phyloP scores from a whole-genome alignment of 2,113 vertebrate species.

The Carettochelys insculpta region DNA sequence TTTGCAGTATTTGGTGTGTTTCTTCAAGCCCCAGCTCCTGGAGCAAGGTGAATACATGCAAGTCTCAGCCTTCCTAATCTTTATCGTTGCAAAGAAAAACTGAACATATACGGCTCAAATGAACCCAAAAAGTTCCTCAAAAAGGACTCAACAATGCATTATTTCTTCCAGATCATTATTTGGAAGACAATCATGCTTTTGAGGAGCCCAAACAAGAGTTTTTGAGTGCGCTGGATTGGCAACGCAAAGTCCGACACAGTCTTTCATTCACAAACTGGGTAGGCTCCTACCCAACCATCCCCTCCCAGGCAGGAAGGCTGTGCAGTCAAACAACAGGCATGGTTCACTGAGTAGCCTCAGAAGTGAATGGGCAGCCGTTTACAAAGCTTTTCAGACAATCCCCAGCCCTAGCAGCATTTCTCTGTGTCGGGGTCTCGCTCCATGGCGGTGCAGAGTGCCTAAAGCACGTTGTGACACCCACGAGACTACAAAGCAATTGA shows the following conservation, averaged over 20 bases:
- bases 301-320: not conserved
- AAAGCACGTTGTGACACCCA: not conserved
- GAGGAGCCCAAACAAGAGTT: not conserved
- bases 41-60: not conserved
- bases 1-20: not conserved
- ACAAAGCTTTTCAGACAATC: not conserved
- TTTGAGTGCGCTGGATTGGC: not conserved
- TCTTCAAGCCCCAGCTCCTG: not conserved
- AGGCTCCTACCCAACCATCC: not conserved
- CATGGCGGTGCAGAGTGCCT: not conserved
- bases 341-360: not conserved
- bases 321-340: not conserved
- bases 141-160: not conserved
- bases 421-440: not conserved
- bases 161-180: not conserved
- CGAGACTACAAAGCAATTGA: not conserved
- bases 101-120: not conserved
- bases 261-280: not conserved
- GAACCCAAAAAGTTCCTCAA: not conserved
- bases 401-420: not conserved
- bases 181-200: not conserved
- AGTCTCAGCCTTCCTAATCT: not conserved
- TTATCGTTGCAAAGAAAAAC: not conserved
- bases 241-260: not conserved
- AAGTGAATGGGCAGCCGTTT: not conserved